phyloP scores from a whole-genome alignment of 1,140 invertebrate genomes.

The Listronotus oregonensis region DNA sequence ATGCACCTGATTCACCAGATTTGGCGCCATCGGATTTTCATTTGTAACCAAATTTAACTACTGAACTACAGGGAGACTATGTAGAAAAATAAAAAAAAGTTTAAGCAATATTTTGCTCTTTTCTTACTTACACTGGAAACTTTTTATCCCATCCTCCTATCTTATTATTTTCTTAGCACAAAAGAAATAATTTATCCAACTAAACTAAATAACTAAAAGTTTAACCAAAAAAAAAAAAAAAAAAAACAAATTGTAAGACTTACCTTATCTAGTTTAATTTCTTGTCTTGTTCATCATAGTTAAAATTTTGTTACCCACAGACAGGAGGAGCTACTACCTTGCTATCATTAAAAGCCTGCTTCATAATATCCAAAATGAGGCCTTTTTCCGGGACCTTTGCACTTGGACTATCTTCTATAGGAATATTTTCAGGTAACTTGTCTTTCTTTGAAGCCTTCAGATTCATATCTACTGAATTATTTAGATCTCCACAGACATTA shows the following conservation, averaged over 20 bases:
- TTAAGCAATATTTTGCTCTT: too few relatives aligned
- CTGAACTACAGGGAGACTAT: too few relatives aligned
- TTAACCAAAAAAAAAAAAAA: too few relatives aligned
- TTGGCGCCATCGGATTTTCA: too few relatives aligned
- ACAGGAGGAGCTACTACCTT: background rate
- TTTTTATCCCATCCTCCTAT: too few relatives aligned
- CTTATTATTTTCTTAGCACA: too few relatives aligned
- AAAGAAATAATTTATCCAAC: too few relatives aligned
- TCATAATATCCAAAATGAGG: conserved; percentile 57
- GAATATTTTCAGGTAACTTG: conserved; percentile 34
- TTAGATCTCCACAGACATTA: conserved; percentile 41
- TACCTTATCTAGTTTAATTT: background rate
- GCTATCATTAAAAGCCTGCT: conserved; percentile 56
- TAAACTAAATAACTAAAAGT: too few relatives aligned
- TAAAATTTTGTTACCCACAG: conserved; percentile 20
- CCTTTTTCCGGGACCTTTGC: conserved; percentile 56
- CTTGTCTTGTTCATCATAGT: background rate
- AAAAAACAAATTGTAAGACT: background rate
- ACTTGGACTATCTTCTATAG: conserved; percentile 50
- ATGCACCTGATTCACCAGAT: too few relatives aligned
- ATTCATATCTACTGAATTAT: conserved; percentile 42
- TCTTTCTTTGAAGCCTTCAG: conserved; percentile 41
- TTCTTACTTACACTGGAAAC: too few relatives aligned
- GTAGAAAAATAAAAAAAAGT: too few relatives aligned
- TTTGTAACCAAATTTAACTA: too few relatives aligned